A percentile compares a stretch with the other conserved stretches of the same genome.
Conservation (phyloP, 2,113 vertebrate species). For the Chlorodrepanis virens region DNA sequence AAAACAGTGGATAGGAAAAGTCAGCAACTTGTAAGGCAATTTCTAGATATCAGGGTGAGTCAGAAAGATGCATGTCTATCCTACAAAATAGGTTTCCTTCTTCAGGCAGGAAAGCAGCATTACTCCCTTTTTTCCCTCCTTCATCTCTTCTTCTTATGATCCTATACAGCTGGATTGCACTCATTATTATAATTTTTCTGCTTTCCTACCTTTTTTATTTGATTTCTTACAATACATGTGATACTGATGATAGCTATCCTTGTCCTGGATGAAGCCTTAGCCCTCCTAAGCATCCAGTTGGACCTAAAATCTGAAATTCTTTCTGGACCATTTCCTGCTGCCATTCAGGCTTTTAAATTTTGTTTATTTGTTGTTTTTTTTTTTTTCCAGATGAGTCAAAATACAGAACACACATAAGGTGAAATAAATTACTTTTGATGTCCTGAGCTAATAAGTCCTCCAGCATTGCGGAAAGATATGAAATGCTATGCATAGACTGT, state of each 20-base stretch:
- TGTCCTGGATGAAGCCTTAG: neutral
- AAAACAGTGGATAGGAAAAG: neutral
- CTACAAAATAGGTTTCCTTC: neutral
- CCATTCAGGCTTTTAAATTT: neutral
- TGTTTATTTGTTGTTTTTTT: neutral
- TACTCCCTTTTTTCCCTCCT: neutral
- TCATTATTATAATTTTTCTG: neutral
- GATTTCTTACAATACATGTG: neutral
- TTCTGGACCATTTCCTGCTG: neutral
- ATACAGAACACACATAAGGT: neutral
- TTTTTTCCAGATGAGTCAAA: neutral
- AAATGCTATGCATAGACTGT: neutral
- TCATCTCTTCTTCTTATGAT: neutral
- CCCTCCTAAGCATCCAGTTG: neutral
- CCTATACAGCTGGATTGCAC: neutral
- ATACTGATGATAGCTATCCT: neutral
- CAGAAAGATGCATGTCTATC: neutral
- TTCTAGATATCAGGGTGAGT: neutral
- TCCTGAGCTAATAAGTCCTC: neutral
- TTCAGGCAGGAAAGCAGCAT: neutral
- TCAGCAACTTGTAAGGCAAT: neutral
- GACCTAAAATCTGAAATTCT: neutral
- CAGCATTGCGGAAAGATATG: neutral
- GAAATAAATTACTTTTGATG: slow-evolving; percentile 22
- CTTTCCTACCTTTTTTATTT: neutral